Base-by-base conservation (phyloP, 1,140 invertebrate species). In the Ectropis grisescens region DNA sequence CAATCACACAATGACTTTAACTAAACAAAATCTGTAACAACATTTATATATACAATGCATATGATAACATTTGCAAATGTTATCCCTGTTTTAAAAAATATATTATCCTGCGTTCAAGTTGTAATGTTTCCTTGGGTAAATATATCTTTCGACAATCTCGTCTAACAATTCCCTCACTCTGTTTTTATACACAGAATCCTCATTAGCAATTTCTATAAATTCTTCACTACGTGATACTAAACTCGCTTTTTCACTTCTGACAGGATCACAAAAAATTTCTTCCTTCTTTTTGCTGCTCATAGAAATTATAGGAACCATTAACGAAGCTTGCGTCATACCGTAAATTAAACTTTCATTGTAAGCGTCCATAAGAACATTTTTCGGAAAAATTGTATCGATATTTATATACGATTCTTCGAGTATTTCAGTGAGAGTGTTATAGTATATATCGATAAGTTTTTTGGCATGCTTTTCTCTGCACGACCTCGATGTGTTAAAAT, bases 361-460 rank as follows among this genome's bases (percentile, higher is more conserved):
- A 82, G 61, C 3, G 38, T 59, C 31, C 11, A 86, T 43, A n/a
- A n/a, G n/a, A n/a, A n/a, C n/a, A n/a, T n/a, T n/a, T n/a, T n/a
- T n/a, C n/a, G n/a, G n/a, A n/a, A n/a, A n/a, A n/a, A n/a, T n/a
- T n/a, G n/a, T n/a, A n/a, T n/a, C 46, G 37, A 29, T 70, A 48
- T 10, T 59, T 48, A 27, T 51, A 33, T 2, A 86, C 47, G 24
- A 79, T 65, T 35, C 58, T 49, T 42, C 39, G 33, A 87, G 58
- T 37, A 69, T 59, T 13, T 67, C 41, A n/a, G n/a, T n/a, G n/a
- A n/a, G n/a, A n/a, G n/a, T n/a, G 52, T 85, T 84, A 44, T 87
- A 87, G 24, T n/a, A n/a, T n/a, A 76, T 69, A 29, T 68, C 53
- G 15, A 86, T 26, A 14, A 86, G 74, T 7, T 45, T 47, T 4